Evolutionary conservation across 2,113 vertebrate genomes (phyloP), one percentile per base, ranked within the genome.

Genomic region (Cairina moschata): DNA sequence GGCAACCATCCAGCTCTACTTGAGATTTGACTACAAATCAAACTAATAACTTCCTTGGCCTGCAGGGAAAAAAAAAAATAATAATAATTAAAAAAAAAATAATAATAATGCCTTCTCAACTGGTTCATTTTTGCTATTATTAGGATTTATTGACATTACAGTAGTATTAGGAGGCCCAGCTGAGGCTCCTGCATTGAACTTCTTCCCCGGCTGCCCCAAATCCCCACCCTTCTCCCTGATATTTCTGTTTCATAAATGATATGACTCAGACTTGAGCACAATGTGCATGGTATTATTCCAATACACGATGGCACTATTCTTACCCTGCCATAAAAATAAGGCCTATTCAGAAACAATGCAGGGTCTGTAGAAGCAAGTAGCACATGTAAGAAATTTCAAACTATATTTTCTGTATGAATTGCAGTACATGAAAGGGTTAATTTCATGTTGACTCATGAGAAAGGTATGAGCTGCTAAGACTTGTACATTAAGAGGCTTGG

Each of bases 101-200:
- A 42, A 77, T 67, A 40, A n/a, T 63, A 52, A 72, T 2, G 1
- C 44, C 90, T 86, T 91, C 25, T 13, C 48, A 79, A 55, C 29
- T 2, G 1, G 79, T 55, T 82, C 22, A 18, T 73, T 81, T 96
- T 90, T 88, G 15, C 23, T 82, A 3, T 40, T 83, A 74, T 79
- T 89, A 82, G 77, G 74, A 83, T 95, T 95, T 85, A 89, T 91
- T 87, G 74, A 72, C 76, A 29, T 58, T 86, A 84, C 36, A 42
- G 18, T 62, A 69, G 38, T 56, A 56, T 88, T 86, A 81, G 81
- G 52, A 86, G 73, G 66, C 52, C 26, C 42, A 88, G 52, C 6
- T 75, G 63, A 77, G 76, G n/a, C 46, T 92, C n/a, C 46, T 54
- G 18, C 8, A 23, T 65, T 60, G 21, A 72, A 65, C 34, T 11